Evolutionary conservation across 2,797 vertebrate species (phyloP), one percentile per base, ranked within the genome.

Genomic region (Rhabdophis nuchalis): DNA sequence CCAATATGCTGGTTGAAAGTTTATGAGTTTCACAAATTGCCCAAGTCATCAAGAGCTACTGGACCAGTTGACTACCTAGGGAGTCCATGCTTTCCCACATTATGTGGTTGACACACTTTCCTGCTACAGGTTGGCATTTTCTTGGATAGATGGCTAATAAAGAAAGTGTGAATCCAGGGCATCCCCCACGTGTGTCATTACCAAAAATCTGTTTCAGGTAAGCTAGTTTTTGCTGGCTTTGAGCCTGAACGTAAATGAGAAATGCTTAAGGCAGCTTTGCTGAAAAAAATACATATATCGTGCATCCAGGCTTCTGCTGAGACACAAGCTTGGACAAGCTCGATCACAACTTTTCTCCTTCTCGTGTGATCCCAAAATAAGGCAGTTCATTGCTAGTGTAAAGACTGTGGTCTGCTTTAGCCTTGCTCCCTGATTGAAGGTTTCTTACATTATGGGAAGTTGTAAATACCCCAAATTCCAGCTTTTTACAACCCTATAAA

Each of bases 181-280:
- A 90, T 85, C 89, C 92, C 89, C 86, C 89, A 23, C 25, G 61
- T 64, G 32, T 27, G 50, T 87, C 86, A 64, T 93, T 91, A 88
- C 86, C 60, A 52, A 72, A 88, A 91, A 61, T 85, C 86, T 91
- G 56, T 88, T 91, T 93, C 90, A 88, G 88, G 85, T 91, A 93
- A 56, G 56, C 89, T 85, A 56, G 57, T 64, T 57, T 93, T 64
- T 14, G 56, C 32, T 91, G 89, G 92, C 92, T 54, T 25, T 93
- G 57, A 58, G 68, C 92, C 68, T 64, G 68, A 88, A 56, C 57
- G 12, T 61, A 87, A 93, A 92, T 6, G 85, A 72, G 92, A 90
- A 92, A 52, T 87, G 89, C 85, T 87, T n/a, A 61, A 72, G 64
- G 64, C 89, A 41, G 25, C 53, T 87, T 82, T 88, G 89, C 27